A percentile compares a stretch with the other conserved stretches of the same genome.
Conservation (phyloP, 2,888 invertebrate species). For the Seira sanloemensis region DNA sequence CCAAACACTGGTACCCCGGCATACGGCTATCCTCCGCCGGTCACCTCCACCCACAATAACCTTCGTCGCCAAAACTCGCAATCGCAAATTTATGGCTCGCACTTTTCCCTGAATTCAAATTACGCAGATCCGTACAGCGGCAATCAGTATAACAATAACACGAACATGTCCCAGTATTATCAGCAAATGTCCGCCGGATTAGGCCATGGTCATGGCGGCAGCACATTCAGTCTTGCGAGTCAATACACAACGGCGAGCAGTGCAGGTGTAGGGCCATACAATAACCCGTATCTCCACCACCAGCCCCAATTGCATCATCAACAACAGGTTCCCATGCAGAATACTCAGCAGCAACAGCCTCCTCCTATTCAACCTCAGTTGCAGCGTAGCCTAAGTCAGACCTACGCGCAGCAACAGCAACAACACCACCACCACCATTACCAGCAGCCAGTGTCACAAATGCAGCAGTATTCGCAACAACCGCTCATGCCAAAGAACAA, state of each 20-base stretch:
- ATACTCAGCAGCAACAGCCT: constrained; percentile 43
- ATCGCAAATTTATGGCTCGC: constrained; percentile 69
- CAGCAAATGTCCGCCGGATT: constrained; percentile 54
- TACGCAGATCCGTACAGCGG: constrained; percentile 63
- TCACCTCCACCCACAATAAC: constrained; percentile 47
- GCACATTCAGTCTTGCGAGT: constrained; percentile 59
- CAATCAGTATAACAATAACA: constrained; percentile 36
- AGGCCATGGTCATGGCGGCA: constrained; percentile 59
- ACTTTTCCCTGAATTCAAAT: constrained; percentile 68
- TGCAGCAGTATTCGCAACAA: constrained; percentile 51
- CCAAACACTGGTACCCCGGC: constrained; percentile 67
- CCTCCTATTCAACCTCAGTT: constrained; percentile 51
- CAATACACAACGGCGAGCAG: constrained; percentile 59
- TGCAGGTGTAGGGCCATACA: constrained; percentile 55
- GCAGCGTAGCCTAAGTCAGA: constrained; percentile 56
- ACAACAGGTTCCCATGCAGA: constrained; percentile 41
- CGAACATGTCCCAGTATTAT: constrained; percentile 48
- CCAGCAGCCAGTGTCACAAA: constrained; percentile 58
- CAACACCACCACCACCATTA: constrained; percentile 29
- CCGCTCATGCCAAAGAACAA: constrained; percentile 48
- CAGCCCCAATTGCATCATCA: constrained; percentile 26
- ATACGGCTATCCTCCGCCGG: constrained; percentile 71
- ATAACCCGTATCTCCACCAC: constrained; percentile 33
- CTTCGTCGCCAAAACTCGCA: constrained; percentile 66
- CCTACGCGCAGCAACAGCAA: constrained; percentile 44